Evolutionary conservation across 2,113 vertebrate species (phyloP).

Genomic region (Colaptes auratus): DNA sequence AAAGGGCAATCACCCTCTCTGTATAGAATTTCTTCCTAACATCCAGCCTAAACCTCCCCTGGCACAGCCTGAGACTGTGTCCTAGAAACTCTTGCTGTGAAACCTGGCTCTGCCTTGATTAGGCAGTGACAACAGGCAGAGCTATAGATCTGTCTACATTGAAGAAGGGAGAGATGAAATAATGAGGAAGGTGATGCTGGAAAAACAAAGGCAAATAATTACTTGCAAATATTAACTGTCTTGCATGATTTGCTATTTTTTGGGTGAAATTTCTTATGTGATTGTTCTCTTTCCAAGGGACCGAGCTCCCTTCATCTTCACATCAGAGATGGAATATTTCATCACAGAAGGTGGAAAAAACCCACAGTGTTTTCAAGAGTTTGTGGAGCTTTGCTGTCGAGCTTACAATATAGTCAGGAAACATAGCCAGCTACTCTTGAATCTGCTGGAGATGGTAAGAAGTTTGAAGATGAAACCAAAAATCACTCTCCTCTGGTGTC

Average conservation of each 20-base stretch:
- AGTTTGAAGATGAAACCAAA: slow-evolving; percentile 7
- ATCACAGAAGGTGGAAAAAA: slow-evolving; percentile 88
- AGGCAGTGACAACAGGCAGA: neutral
- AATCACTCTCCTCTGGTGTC: neutral
- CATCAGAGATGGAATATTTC: slow-evolving; percentile 92
- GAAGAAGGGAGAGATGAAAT: neutral
- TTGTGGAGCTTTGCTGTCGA: slow-evolving; percentile 89
- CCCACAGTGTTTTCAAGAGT: slow-evolving; percentile 83
- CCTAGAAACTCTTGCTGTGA: neutral
- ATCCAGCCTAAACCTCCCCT: too few species aligned
- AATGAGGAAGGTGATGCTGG: neutral
- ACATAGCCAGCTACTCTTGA: slow-evolving; percentile 83
- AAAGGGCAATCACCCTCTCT: too few species aligned
- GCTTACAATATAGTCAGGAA: slow-evolving; percentile 86
- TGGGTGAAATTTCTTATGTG: neutral
- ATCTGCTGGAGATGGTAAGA: slow-evolving; percentile 88
- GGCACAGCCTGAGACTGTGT: too few species aligned
- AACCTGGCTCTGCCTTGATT: neutral
- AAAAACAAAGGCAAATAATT: neutral
- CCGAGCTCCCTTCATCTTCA: slow-evolving; percentile 89
- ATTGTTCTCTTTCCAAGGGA: slow-evolving; percentile 78
- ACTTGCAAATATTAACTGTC: neutral
- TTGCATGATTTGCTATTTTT: neutral
- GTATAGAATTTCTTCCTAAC: too few species aligned
- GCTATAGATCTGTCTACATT: neutral